A percentile compares a stretch with the other conserved stretches of the same genome.
These are phyloP conservation scores for Pseudomyrmex cubaensis DNA, from an alignment of 1,140 invertebrate species.

Conservation along the genomic window DNA sequence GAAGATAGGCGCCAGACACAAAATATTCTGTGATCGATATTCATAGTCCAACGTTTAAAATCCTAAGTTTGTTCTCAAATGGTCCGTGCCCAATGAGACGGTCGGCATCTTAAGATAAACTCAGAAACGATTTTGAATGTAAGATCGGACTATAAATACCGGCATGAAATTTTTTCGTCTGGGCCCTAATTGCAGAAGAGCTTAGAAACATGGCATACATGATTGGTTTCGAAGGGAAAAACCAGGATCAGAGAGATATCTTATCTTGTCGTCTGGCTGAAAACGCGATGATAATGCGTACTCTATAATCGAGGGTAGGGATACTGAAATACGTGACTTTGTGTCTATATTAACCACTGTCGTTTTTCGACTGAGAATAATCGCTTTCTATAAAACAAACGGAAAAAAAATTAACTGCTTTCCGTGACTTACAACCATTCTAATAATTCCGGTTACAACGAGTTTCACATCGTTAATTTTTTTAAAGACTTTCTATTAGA, in stretches of 20 bases:
- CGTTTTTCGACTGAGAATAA: too few relatives aligned
- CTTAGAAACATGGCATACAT: background rate
- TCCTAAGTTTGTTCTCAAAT: too few relatives aligned
- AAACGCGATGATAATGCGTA: constrained; percentile 51
- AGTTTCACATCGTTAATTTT: background rate
- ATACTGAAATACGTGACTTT: background rate
- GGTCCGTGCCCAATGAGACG: too few relatives aligned
- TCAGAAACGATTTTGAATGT: too few relatives aligned
- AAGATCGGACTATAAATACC: too few relatives aligned
- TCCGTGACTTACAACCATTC: background rate
- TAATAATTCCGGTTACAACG: background rate
- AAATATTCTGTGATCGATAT: too few relatives aligned
- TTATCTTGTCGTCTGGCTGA: constrained; percentile 47
- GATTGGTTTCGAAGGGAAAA: background rate
- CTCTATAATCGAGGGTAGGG: background rate
- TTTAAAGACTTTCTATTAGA: too few relatives aligned
- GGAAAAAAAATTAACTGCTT: background rate
- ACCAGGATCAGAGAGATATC: constrained; percentile 23
- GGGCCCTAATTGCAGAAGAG: background rate
- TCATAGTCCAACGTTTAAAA: too few relatives aligned
- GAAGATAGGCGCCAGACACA: too few relatives aligned
- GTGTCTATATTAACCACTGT: constrained; percentile 42
- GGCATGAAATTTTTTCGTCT: background rate
- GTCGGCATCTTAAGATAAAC: too few relatives aligned
- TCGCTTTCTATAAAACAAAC: background rate